phyloP scores from a whole-genome alignment of 2,888 invertebrate genomes.

The Eulithis testata region DNA sequence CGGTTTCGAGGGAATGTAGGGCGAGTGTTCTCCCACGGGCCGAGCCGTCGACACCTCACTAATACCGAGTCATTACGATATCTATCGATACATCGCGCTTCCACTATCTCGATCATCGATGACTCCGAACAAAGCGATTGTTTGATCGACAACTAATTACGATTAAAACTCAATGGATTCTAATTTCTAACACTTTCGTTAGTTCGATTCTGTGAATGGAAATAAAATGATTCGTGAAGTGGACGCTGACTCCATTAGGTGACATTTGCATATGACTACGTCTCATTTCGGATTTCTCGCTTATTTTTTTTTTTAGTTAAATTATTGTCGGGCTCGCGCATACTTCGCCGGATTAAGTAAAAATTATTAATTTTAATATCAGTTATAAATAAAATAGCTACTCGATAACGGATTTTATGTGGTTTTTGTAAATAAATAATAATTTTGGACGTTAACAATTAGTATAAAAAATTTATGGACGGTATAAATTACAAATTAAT shows the following conservation, averaged over 20 bases:
- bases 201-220: slow-evolving; percentile 55
- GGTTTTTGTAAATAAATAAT: slow-evolving; percentile 53
- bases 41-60: slow-evolving; percentile 70
- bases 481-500: slow-evolving; percentile 34
- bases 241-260: slow-evolving; percentile 64
- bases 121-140: slow-evolving; percentile 69
- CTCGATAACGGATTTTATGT: slow-evolving; percentile 53
- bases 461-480: slow-evolving; percentile 32
- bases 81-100: slow-evolving; percentile 72
- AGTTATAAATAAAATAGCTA: slow-evolving; percentile 56
- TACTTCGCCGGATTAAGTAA: slow-evolving; percentile 63
- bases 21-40: slow-evolving; percentile 75
- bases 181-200: slow-evolving; percentile 42
- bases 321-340: slow-evolving; percentile 49
- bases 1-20: slow-evolving; percentile 70
- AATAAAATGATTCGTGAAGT: slow-evolving; percentile 63
- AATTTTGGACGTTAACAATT: slow-evolving; percentile 35
- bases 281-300: slow-evolving; percentile 69
- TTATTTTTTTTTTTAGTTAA: slow-evolving; percentile 55
- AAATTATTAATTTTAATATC: slow-evolving; percentile 68
- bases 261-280: slow-evolving; percentile 63
- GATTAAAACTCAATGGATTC: slow-evolving; percentile 38
- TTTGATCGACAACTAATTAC: slow-evolving; percentile 49
- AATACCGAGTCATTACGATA: slow-evolving; percentile 79
- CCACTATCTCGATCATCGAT: slow-evolving; percentile 70